Percentiles rank a stretch among this genome's conserved stretches.
phyloP scores from a whole-genome alignment of 2,113 vertebrate genomes.

The Anas platyrhynchos region DNA sequence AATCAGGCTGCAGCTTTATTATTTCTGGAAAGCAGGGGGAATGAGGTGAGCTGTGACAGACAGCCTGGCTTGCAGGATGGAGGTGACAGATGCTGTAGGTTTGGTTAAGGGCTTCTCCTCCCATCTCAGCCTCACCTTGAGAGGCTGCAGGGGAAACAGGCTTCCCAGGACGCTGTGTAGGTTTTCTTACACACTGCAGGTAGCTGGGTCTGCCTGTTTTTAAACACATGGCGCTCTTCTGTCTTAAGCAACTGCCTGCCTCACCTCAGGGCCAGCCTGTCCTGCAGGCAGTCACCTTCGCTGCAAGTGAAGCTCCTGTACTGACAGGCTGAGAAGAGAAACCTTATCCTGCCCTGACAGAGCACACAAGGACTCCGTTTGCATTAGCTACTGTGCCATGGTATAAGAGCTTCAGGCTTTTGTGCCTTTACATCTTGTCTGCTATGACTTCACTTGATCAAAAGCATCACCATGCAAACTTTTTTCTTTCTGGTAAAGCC shows the following conservation, averaged over 20 bases:
- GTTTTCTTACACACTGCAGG: background rate
- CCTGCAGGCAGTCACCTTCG: background rate
- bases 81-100: background rate
- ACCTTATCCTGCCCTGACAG: background rate
- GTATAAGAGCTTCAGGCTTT: background rate
- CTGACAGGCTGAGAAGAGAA: background rate
- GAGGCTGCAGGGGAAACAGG: background rate
- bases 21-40: background rate
- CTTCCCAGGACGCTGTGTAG: background rate
- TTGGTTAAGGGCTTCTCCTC: background rate
- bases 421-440: background rate
- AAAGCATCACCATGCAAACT: background rate
- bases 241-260: rapidly evolving
- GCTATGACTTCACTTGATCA: background rate
- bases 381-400: rapidly evolving
- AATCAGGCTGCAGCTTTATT: background rate
- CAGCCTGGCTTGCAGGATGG: background rate
- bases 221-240: background rate
- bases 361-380: background rate
- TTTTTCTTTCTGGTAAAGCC: background rate
- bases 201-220: background rate
- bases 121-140: background rate
- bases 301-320: background rate
- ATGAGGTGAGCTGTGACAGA: background rate
- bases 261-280: background rate